These are phyloP conservation scores for Tigriopus californicus DNA, from an alignment of 2,888 invertebrate genomes.

Conservation along the genomic window DNA sequence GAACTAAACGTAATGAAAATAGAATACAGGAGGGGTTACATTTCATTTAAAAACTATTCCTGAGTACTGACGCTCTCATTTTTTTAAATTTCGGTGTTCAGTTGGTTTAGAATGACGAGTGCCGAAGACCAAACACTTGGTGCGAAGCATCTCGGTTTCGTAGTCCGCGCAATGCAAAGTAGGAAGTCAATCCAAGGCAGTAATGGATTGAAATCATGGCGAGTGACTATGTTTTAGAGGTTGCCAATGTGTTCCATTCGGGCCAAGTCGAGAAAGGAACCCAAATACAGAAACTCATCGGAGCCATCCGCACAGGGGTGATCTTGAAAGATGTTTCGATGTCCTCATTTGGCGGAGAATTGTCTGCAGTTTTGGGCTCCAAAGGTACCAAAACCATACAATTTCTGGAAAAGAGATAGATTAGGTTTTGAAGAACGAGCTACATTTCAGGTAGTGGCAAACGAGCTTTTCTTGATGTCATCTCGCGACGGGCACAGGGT, in stretches of 20 bases:
- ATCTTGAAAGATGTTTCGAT: slow-evolving; percentile 82
- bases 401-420: too few species aligned
- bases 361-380: slow-evolving; percentile 76
- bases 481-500: slow-evolving; percentile 45
- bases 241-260: slow-evolving; percentile 71
- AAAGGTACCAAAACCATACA: slow-evolving; percentile 49
- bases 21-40: too few species aligned
- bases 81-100: too few species aligned
- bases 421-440: too few species aligned
- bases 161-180: too few species aligned
- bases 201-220: slow-evolving; percentile 26
- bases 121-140: too few species aligned
- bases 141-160: too few species aligned
- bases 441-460: slow-evolving; percentile 63
- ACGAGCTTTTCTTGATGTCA: slow-evolving; percentile 76
- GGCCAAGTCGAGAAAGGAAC: slow-evolving; percentile 67
- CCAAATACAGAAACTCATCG: slow-evolving; percentile 50
- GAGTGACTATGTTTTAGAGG: slow-evolving; percentile 65
- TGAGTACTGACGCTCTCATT: too few species aligned
- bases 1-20: too few species aligned
- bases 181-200: too few species aligned
- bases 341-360: slow-evolving; percentile 75
- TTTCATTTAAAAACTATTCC: too few species aligned
- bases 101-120: too few species aligned
- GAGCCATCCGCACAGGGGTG: slow-evolving; percentile 58